Conservation (phyloP, 2,888 invertebrate species). For the Agrochola lychnidis region DNA sequence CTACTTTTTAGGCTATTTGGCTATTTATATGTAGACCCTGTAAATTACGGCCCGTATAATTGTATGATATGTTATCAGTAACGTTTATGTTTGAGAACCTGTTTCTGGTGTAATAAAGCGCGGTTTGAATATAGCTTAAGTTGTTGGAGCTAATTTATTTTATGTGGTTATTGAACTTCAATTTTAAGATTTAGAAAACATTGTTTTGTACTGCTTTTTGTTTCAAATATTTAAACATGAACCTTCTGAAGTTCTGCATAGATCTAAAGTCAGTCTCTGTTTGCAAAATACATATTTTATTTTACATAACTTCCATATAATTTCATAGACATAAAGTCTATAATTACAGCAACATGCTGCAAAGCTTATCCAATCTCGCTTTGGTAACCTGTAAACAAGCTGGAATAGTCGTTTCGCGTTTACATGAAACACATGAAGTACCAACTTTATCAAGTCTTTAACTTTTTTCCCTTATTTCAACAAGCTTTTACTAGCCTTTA, state of each 20-base stretch:
- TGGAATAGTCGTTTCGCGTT: too few species aligned
- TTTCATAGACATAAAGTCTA: too few species aligned
- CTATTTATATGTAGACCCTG: conserved; percentile 34
- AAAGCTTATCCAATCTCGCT: too few species aligned
- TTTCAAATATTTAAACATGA: too few species aligned
- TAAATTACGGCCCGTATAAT: conserved; percentile 45
- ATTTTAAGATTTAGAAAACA: neutral
- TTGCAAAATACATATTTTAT: too few species aligned
- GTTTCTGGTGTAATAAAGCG: conserved; percentile 18
- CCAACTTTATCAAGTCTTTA: too few species aligned
- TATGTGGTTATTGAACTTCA: neutral
- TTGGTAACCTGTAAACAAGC: too few species aligned
- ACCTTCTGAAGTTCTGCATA: neutral
- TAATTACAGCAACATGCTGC: too few species aligned
- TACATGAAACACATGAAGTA: too few species aligned
- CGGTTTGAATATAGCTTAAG: neutral
- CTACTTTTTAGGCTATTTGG: conserved; percentile 24
- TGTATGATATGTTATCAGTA: conserved; percentile 38
- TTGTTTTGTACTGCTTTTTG: too few species aligned
- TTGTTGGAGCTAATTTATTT: conserved; percentile 8
- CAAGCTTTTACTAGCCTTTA: too few species aligned
- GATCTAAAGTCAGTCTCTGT: neutral
- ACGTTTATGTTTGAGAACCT: conserved; percentile 31
- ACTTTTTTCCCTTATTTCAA: too few species aligned
- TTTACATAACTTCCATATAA: neutral